A percentile compares a stretch with the other conserved stretches of the same genome.
Evolutionary conservation across 2,797 vertebrate genomes (phyloP).

Genomic region (Enteromius argenteus): DNA sequence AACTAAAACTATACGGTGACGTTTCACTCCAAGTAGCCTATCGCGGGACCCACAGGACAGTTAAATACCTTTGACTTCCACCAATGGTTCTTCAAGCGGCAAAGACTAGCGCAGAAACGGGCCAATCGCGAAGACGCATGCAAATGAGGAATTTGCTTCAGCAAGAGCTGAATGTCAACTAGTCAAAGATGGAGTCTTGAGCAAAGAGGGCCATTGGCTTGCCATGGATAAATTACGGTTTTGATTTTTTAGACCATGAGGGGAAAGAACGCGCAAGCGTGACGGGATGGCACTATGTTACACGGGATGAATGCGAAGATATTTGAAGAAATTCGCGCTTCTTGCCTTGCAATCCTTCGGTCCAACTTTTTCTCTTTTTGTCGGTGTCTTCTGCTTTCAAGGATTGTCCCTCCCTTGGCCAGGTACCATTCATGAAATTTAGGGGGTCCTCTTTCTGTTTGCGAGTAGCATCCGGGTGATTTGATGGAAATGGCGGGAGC

Average conservation of each 20-base stretch:
- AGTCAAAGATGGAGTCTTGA: conserved; percentile 98
- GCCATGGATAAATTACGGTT: conserved; percentile 76
- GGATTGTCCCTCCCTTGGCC: conserved; percentile 79
- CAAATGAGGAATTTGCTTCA: conserved; percentile 87
- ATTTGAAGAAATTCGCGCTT: conserved; percentile 43
- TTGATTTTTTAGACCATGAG: conserved; percentile 55
- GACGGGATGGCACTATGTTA: conserved; percentile 53
- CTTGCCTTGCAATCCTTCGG: conserved; percentile 59
- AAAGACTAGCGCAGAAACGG: conserved; percentile 78
- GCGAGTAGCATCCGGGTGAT: conserved; percentile 77
- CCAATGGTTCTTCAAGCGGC: conserved; percentile 82
- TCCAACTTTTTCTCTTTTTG: conserved; percentile 74
- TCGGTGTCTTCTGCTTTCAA: conserved; percentile 65
- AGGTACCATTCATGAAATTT: conserved; percentile 79
- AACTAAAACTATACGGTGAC: conserved; percentile 86
- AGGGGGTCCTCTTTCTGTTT: conserved; percentile 65
- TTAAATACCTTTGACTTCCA: conserved; percentile 81
- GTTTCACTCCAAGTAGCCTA: conserved; percentile 77
- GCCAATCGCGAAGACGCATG: conserved; percentile 81
- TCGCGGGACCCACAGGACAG: conserved; percentile 79
- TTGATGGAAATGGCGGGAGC: conserved; percentile 80
- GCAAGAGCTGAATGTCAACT: conserved; percentile 94
- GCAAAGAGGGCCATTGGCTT: conserved; percentile 87
- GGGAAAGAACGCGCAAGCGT: conserved; percentile 48
- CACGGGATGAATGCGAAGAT: conserved; percentile 33